Conservation (phyloP, 2,113 vertebrate genomes). For the Mormyrus iriodes region DNA sequence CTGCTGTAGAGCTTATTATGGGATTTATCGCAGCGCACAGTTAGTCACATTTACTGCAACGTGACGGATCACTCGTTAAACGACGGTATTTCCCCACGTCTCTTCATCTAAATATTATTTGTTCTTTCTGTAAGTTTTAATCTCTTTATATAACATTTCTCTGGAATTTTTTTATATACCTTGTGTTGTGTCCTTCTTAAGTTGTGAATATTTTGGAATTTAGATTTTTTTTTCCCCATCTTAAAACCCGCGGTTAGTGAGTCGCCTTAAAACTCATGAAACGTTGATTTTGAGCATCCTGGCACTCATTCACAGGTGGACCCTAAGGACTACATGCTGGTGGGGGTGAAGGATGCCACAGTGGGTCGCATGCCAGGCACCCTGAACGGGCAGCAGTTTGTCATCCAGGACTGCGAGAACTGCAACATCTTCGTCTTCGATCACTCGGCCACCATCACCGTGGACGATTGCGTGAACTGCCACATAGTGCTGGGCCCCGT, state of each 20-base stretch:
- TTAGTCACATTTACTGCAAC: slow-evolving; percentile 11
- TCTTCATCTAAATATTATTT: background rate
- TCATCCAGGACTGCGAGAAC: slow-evolving; percentile 93
- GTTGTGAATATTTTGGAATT: background rate
- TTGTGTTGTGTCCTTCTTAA: background rate
- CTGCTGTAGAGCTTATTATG: slow-evolving; percentile 45
- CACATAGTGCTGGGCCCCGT: slow-evolving; percentile 79
- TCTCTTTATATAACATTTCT: background rate
- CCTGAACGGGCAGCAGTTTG: slow-evolving; percentile 86
- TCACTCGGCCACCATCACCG: slow-evolving; percentile 82
- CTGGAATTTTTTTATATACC: background rate
- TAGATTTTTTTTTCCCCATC: background rate
- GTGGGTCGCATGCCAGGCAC: slow-evolving; percentile 81
- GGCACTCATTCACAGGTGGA: slow-evolving; percentile 65
- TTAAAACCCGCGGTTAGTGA: background rate
- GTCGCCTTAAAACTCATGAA: background rate
- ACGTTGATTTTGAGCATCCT: background rate
- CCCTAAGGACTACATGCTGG: slow-evolving; percentile 87
- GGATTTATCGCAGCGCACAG: slow-evolving; percentile 41
- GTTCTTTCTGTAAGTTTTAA: background rate
- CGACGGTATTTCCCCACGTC: background rate
- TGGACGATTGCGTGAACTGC: slow-evolving; percentile 90
- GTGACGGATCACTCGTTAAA: background rate
- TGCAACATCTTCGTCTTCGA: slow-evolving; percentile 90
- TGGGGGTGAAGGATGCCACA: slow-evolving; percentile 75